Conservation (phyloP, 2,888 invertebrate genomes). For the Agrotis puta region DNA sequence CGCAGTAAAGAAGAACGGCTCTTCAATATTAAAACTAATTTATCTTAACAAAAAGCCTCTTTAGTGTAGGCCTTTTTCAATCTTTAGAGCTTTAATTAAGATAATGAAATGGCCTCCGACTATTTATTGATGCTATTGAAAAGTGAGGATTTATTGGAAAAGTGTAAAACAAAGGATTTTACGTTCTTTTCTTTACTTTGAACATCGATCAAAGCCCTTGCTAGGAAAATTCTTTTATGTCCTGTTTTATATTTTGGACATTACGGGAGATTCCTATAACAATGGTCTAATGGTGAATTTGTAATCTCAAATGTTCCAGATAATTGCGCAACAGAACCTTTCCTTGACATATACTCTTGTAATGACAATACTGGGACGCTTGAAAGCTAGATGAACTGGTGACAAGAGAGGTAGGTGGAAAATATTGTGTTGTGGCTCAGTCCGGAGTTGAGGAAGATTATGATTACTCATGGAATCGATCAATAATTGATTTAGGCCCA, state of each 20-base stretch:
- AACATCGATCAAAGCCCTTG: conserved; percentile 6
- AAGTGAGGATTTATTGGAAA: conserved; percentile 53
- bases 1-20: background rate
- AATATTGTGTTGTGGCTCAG: too few species aligned
- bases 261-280: too few species aligned
- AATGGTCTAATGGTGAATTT: too few species aligned
- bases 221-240: background rate
- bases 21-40: conserved; percentile 18
- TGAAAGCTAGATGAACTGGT: too few species aligned
- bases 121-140: conserved; percentile 53
- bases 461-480: too few species aligned
- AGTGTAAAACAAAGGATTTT: conserved; percentile 48
- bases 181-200: conserved; percentile 26
- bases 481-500: too few species aligned
- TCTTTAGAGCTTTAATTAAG: conserved; percentile 46
- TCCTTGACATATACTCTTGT: too few species aligned
- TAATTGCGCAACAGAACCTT: too few species aligned
- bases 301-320: too few species aligned
- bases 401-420: too few species aligned
- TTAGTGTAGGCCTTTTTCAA: conserved; percentile 19
- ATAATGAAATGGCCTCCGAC: conserved; percentile 36
- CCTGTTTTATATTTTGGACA: background rate
- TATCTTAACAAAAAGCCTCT: conserved; percentile 24
- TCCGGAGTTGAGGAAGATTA: too few species aligned
- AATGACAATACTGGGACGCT: too few species aligned